Conservation (phyloP, 1,140 invertebrate species). For the Zeugodacus cucurbitae region DNA sequence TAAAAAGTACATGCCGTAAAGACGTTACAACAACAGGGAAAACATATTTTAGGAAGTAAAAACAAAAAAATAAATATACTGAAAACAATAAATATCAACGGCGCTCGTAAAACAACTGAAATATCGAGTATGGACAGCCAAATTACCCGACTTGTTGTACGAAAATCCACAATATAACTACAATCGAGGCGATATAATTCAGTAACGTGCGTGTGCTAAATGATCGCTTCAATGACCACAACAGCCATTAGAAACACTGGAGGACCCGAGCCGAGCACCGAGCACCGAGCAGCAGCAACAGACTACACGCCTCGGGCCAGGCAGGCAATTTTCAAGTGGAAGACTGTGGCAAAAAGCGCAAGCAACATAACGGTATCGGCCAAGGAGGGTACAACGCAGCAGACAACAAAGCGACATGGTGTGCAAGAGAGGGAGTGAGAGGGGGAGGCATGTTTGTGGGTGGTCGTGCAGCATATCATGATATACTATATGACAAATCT, state of each 20-base stretch:
- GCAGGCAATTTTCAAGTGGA: constrained; percentile 15
- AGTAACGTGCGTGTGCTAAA: constrained; percentile 62
- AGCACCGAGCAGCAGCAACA: not conserved
- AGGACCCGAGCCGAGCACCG: not conserved
- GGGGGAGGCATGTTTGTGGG: not conserved
- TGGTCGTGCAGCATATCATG: not conserved
- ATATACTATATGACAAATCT: not conserved
- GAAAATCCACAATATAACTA: not conserved
- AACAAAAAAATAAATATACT: no score
- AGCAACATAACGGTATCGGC: not conserved
- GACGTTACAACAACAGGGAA: not conserved
- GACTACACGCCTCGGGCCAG: not conserved
- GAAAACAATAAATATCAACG: constrained; percentile 13
- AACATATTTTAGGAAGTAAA: not conserved
- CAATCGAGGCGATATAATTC: constrained; percentile 11
- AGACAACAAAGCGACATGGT: not conserved
- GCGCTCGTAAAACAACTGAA: not conserved
- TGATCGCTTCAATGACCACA: constrained; percentile 65
- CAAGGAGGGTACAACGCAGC: not conserved
- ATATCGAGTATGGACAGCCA: not conserved
- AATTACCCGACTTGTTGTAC: not conserved
- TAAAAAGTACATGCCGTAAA: not conserved
- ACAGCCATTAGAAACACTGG: constrained; percentile 60
- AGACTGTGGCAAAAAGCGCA: not conserved
- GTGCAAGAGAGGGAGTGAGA: not conserved